Evolutionary conservation across 2,113 vertebrate species (phyloP), one percentile per base, ranked within the genome.

Genomic region (Hippocampus guttulatus): DNA sequence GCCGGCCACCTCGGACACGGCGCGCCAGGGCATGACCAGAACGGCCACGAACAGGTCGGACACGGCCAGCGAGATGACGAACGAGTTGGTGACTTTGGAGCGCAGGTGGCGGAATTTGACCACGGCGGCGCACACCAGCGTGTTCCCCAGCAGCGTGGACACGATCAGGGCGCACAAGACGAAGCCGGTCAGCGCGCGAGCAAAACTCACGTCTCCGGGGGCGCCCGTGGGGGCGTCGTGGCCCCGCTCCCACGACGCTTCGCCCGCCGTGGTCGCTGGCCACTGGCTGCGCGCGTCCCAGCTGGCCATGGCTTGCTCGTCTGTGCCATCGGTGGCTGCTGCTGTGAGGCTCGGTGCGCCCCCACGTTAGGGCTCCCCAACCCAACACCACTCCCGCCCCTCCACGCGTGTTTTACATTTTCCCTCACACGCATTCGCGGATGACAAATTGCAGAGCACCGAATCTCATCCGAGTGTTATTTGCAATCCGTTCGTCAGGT

Each of bases 11-110:
- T 94, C 91, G 0, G 92, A 92, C 68, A 92, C 84, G 0, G 93
- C 94, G 64, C 90, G 84, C 93, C 93, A 94, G 41, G 92, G 92
- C 93, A 93, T 94, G 77, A 93, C 93, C 55, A 94, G 88, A 63
- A 93, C 76, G 10, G 90, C 93, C 78, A 95, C 93, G 30, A 92
- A 93, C 40, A 94, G 91, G 79, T 94, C 93, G 0, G 92, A 94
- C 78, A 92, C 70, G 0, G 92, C 93, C 85, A 94, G 89, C 0
- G 93, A 94, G 69, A 94, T 91, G 64, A 93, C 91, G 38, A 94
- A 94, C 43, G 91, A 92, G 88, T 92, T 92, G 78, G 93, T 93
- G 80, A 93, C 90, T 81, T 92, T 93, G 77, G 90, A 86, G 20
- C 90, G 84, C 70, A 94, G 88, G 82, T 92, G 92, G 30, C 85